Percentiles rank a stretch among this genome's conserved stretches.
These are phyloP conservation scores for Baccha elongata DNA, from an alignment of 2,888 invertebrate genomes.

Conservation along the genomic window DNA sequence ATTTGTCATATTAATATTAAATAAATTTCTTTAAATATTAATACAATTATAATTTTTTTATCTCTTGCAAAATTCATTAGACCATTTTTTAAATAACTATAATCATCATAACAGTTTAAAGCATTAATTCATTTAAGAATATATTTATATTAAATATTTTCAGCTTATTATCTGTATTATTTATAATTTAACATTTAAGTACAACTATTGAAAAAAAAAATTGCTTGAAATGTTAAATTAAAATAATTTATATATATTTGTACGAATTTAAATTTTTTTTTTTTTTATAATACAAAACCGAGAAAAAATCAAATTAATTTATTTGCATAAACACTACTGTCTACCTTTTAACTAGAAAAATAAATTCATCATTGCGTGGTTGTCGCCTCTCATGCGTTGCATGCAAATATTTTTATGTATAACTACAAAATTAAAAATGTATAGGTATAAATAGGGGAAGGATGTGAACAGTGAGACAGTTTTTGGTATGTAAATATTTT, in stretches of 20 bases:
- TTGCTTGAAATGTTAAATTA: constrained; percentile 5
- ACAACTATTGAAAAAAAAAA: no score
- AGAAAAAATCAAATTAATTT: not conserved
- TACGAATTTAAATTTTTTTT: not conserved
- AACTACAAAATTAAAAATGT: no score
- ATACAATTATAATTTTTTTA: no score
- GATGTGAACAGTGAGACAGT: no score
- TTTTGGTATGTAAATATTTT: no score
- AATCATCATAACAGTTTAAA: not conserved
- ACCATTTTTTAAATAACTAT: not conserved
- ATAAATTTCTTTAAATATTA: no score
- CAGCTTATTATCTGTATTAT: not conserved
- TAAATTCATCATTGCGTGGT: constrained; percentile 16
- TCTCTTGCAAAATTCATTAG: not conserved
- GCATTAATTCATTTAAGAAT: not conserved
- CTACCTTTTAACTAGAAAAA: constrained; percentile 15
- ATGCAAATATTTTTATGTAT: constrained; percentile 20
- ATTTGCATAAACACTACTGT: not conserved
- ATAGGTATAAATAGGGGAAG: no score
- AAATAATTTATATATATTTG: not conserved
- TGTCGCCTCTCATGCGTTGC: not conserved
- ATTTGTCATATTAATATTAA: no score
- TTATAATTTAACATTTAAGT: no score
- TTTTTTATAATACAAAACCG: not conserved
- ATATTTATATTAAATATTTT: not conserved